phyloP scores from a whole-genome alignment of 1,140 invertebrate species.

The Sminthurinus signatus region DNA sequence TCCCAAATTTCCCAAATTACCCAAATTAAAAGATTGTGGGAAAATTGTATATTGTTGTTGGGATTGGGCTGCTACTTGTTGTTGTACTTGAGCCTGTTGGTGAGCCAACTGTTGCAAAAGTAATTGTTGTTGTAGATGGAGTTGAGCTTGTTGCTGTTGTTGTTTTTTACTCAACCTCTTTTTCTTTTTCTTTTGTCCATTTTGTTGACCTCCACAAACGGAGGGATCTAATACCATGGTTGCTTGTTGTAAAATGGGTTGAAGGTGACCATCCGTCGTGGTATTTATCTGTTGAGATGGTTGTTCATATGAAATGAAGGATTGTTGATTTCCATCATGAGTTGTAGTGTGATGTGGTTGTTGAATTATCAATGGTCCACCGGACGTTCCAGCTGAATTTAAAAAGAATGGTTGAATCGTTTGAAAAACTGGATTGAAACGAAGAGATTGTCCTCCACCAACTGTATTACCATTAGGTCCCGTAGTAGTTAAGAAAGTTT shows the following conservation, averaged over 20 bases:
- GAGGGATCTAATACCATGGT: conserved; percentile 39
- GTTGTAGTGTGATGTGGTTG: conserved; percentile 20
- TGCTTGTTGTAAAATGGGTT: conserved; percentile 27
- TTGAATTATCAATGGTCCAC: conserved; percentile 30
- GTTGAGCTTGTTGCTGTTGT: conserved; percentile 40
- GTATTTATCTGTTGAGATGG: background rate
- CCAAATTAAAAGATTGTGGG: conserved; percentile 39
- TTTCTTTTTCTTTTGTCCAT: conserved; percentile 39
- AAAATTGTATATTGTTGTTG: conserved; percentile 32
- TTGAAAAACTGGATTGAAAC: conserved; percentile 38
- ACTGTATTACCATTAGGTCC: background rate
- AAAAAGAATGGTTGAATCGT: conserved; percentile 40
- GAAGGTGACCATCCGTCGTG: conserved; percentile 9
- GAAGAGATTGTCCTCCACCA: conserved; percentile 2
- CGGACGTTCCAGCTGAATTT: conserved; percentile 23
- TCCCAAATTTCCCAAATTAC: conserved; percentile 14
- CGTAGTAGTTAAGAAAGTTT: conserved; percentile 4
- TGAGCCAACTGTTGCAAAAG: conserved; percentile 32
- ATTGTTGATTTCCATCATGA: conserved; percentile 18
- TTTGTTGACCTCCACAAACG: conserved; percentile 25
- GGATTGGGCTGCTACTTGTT: conserved; percentile 13
- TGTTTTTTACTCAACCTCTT: conserved; percentile 39
- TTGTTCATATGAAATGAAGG: conserved; percentile 37
- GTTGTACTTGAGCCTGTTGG: conserved; percentile 37
- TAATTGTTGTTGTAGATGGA: conserved; percentile 37